Conservation (phyloP, 92 coral and sea anemone genomes). For the Heteractis magnifica region DNA sequence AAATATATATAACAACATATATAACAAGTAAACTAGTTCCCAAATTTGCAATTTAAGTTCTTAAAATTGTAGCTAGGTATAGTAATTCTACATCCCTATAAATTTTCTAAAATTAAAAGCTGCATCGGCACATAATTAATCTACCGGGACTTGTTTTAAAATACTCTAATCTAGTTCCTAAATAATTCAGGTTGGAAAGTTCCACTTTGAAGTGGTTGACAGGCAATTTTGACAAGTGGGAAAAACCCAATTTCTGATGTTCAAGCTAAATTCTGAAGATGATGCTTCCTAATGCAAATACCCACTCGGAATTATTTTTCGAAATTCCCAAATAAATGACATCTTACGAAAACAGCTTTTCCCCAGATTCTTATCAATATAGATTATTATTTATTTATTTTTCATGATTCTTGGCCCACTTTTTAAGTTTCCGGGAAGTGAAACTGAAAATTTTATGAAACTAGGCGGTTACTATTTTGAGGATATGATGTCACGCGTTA, state of each 20-base stretch:
- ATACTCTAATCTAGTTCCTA: neutral
- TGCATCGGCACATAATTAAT: too few species aligned
- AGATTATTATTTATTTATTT: too few species aligned
- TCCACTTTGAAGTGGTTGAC: neutral
- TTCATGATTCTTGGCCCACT: neutral
- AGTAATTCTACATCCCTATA: too few species aligned
- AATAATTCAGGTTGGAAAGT: neutral
- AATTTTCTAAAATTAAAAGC: too few species aligned
- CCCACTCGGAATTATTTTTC: neutral
- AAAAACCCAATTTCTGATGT: neutral
- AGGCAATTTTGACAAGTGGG: neutral
- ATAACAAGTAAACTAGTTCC: too few species aligned
- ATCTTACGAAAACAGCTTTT: neutral
- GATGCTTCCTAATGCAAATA: neutral
- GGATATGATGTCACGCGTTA: conserved; percentile 3
- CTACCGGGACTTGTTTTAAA: too few species aligned
- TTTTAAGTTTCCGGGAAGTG: neutral
- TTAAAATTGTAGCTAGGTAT: too few species aligned
- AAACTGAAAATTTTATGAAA: neutral
- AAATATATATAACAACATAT: too few species aligned
- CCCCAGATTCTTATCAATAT: too few species aligned
- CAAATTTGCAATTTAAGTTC: too few species aligned
- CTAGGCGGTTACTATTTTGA: neutral
- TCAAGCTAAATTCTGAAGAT: neutral
- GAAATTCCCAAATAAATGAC: neutral